Evolutionary conservation across 53 echinoderm and acorn worm genomes (phyloP), one percentile per base, ranked within the genome.

Genomic region (Stichopus horrens): DNA sequence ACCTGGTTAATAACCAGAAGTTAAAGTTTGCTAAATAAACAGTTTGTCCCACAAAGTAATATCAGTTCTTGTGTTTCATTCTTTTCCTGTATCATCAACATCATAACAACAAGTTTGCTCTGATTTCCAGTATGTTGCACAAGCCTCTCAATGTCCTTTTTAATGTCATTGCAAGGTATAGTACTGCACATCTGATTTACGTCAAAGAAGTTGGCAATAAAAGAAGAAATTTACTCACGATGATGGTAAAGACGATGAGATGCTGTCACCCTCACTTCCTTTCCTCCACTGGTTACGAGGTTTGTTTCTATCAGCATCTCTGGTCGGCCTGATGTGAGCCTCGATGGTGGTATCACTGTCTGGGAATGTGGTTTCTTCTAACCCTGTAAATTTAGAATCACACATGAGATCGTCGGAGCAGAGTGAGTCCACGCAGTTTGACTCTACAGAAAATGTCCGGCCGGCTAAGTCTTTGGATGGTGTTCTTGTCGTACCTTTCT

Each of bases 381-480:
- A 52, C 37, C 67, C 52, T 7, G 75, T 21, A 74, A 87, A 87
- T 54, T 57, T 55, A 52, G 74, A 74, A 74, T 98, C 98, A 75
- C 95, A 98, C 98, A 98, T 98, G 9, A 98, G 93, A 83, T 98
- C 98, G 75, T 98, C 98, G 4, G 98, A 98, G 23, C 92, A 94
- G 37, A 98, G 74, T 6, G 98, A 98, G 90, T 98, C 96, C 57
- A 91, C 82, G 63, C 94, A 94, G 18, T 90, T 88, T 6, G 97
- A 97, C 75, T 98, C 98, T 20, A 98, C 88, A 8, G 95, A 95
- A 79, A 85, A 52, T 0, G 85, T 85, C 66, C 66, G 9, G 21
- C 59, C 85, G 19, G 52, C 85, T 13, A 52, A 8, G 52, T 18
- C 65, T 54, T 81, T 81, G 13, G 57, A 21, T 21, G 82, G 16